A percentile compares a stretch with the other conserved stretches of the same genome.
Conservation (phyloP, 2,113 vertebrate genomes). For the Proterorhinus semilunaris region DNA sequence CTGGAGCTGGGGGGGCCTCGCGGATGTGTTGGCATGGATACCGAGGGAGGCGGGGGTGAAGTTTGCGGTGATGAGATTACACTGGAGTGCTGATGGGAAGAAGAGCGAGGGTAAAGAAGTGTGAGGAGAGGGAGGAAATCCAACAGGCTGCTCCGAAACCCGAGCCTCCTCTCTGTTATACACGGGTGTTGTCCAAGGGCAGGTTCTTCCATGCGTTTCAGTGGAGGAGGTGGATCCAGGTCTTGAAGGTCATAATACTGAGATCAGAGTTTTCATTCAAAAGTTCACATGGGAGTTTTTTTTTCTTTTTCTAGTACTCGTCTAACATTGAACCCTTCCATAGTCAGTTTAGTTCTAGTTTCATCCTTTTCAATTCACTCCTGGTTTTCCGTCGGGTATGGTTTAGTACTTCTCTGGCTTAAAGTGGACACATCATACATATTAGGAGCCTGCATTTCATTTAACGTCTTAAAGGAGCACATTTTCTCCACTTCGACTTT, state of each 20-base stretch:
- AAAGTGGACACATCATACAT: too few species aligned
- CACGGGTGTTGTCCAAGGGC: conserved; percentile 27
- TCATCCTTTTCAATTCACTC: too few species aligned
- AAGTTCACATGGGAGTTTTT: too few species aligned
- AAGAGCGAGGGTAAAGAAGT: conserved; percentile 49
- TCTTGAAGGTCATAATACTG: neutral
- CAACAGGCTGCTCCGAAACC: conserved; percentile 42
- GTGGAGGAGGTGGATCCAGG: conserved; percentile 4
- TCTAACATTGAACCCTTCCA: too few species aligned
- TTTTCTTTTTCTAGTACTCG: too few species aligned
- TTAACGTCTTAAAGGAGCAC: too few species aligned
- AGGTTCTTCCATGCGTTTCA: conserved; percentile 16
- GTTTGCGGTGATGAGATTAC: conserved; percentile 75
- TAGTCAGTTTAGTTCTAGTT: too few species aligned
- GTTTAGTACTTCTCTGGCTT: too few species aligned
- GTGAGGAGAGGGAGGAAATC: conserved; percentile 34
- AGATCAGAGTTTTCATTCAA: too few species aligned
- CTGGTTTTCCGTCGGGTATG: too few species aligned
- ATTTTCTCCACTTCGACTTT: too few species aligned
- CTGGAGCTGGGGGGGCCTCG: conserved; percentile 58
- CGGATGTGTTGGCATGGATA: conserved; percentile 77
- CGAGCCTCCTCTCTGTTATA: conserved; percentile 43
- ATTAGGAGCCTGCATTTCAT: too few species aligned
- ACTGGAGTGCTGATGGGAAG: conserved; percentile 73
- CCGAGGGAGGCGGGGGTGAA: conserved; percentile 63